phyloP scores from a whole-genome alignment of 1,140 invertebrate genomes.

The Drosophila suzukii region DNA sequence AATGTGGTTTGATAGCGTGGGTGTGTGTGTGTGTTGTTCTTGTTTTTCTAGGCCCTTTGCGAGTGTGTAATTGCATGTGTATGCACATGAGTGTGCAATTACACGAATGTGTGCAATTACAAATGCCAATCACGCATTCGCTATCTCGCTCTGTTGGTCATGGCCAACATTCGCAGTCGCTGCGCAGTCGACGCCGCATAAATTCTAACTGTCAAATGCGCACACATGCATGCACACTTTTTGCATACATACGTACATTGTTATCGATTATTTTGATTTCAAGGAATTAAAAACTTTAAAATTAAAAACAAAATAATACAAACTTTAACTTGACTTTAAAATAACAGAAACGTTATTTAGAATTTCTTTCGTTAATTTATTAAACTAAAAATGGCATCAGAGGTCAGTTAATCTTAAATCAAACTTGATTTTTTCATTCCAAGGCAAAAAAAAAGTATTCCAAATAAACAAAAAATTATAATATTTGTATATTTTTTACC shows the following conservation, averaged over 20 bases:
- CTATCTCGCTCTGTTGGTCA: slow-evolving; percentile 51
- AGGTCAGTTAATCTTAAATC: too few relatives aligned
- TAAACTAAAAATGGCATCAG: too few relatives aligned
- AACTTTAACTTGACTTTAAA: too few relatives aligned
- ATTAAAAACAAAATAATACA: too few relatives aligned
- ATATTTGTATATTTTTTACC: neutral
- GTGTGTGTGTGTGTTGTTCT: slow-evolving; percentile 19
- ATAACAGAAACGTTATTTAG: too few relatives aligned
- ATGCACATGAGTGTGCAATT: slow-evolving; percentile 3
- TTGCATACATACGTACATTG: too few relatives aligned
- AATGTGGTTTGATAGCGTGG: slow-evolving; percentile 19
- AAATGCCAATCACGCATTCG: slow-evolving; percentile 51
- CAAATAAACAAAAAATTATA: neutral
- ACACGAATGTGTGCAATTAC: slow-evolving; percentile 36
- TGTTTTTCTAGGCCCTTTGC: slow-evolving; percentile 51
- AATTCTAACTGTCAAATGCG: slow-evolving; percentile 51
- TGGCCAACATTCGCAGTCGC: slow-evolving; percentile 29
- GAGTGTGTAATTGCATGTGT: neutral
- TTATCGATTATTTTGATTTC: too few relatives aligned
- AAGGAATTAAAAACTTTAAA: too few relatives aligned
- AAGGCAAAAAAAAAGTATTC: too few relatives aligned
- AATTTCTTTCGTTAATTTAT: too few relatives aligned
- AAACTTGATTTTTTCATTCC: too few relatives aligned
- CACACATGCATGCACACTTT: neutral
- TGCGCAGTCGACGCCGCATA: slow-evolving; percentile 35